These are phyloP conservation scores for Atethmia centrago DNA, from an alignment of 2,888 invertebrate species.

Conservation along the genomic window DNA sequence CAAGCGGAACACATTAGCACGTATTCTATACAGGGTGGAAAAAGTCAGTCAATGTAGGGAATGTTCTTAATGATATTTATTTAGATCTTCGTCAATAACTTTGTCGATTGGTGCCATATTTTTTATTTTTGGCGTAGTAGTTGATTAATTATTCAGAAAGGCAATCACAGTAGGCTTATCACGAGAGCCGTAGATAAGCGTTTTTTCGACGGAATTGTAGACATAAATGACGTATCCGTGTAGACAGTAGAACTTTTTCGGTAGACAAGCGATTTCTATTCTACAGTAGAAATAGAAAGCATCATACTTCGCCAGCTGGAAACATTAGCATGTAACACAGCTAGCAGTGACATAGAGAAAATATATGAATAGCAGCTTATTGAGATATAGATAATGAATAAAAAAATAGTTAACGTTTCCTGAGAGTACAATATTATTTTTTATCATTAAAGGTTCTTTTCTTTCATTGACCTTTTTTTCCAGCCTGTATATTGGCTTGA, in stretches of 20 bases:
- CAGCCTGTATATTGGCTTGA: conserved; percentile 5
- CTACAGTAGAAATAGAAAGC: too few species aligned
- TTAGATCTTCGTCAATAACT: background rate
- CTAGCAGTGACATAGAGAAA: too few species aligned
- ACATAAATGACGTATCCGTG: too few species aligned
- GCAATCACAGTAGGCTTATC: too few species aligned
- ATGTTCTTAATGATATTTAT: background rate
- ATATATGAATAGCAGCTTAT: background rate
- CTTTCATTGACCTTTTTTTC: background rate
- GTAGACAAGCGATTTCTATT: too few species aligned
- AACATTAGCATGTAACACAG: too few species aligned
- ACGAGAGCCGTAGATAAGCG: too few species aligned
- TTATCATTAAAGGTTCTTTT: background rate
- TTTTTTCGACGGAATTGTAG: too few species aligned
- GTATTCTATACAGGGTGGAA: conserved; percentile 1
- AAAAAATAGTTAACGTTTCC: background rate
- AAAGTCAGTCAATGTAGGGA: background rate
- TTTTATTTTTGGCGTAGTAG: background rate
- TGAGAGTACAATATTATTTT: background rate
- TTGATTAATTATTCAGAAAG: background rate
- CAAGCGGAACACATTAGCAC: conserved; percentile 51
- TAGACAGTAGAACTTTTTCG: too few species aligned
- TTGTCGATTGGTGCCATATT: background rate
- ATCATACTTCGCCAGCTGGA: too few species aligned
- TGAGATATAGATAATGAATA: background rate